Percentiles rank a stretch among this genome's conserved stretches.
Conservation (phyloP, 2,113 vertebrate genomes). For the Hemichromis elongatus region DNA sequence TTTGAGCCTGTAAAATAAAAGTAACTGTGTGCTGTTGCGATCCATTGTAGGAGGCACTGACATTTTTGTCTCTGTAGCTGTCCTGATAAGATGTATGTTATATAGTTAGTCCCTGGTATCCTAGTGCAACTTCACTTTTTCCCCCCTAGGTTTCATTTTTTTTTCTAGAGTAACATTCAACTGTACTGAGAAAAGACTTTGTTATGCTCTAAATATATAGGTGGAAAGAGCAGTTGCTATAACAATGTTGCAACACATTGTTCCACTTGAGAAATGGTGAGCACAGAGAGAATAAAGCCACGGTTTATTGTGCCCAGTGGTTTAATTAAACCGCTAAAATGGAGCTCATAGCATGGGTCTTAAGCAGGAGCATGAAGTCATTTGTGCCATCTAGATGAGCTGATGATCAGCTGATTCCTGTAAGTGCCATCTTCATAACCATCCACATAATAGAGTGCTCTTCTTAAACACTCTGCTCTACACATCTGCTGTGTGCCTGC, state of each 20-base stretch:
- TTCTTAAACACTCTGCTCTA: neutral
- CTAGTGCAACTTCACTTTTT: neutral
- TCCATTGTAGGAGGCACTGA: neutral
- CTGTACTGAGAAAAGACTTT: neutral
- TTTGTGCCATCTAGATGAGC: constrained; percentile 35
- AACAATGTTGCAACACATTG: neutral
- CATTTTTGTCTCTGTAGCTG: neutral
- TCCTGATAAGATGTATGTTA: neutral
- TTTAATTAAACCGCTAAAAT: constrained; percentile 42
- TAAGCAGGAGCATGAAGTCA: neutral
- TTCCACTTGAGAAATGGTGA: neutral
- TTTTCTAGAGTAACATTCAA: neutral
- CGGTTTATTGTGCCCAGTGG: neutral
- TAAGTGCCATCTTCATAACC: constrained; percentile 4
- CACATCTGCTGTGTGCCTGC: neutral
- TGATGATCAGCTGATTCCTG: constrained; percentile 37
- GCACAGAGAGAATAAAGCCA: neutral
- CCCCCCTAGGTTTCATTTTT: neutral
- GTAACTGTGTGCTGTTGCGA: neutral
- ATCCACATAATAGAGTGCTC: constrained; percentile 11
- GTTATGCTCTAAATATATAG: neutral
- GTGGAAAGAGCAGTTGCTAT: neutral
- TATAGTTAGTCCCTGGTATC: neutral
- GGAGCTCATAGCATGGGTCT: neutral
- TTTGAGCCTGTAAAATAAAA: neutral